phyloP scores from a whole-genome alignment of 2,888 invertebrate genomes.

The Uloborus plumipes region DNA sequence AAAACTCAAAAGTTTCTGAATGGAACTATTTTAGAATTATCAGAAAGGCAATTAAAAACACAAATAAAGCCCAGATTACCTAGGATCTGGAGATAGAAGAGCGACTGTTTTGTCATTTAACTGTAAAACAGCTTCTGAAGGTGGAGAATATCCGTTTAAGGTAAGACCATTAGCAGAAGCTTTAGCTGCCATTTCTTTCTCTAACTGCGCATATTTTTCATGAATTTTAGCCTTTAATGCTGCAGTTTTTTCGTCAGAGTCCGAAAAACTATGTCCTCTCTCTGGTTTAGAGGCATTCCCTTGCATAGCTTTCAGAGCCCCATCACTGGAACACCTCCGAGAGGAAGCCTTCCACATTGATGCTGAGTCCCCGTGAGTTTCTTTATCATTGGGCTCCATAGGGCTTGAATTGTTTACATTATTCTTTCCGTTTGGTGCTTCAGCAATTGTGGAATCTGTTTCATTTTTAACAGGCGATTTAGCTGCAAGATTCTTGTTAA shows the following conservation, averaged over 20 bases:
- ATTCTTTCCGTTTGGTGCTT: not conserved
- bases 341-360: constrained; percentile 46
- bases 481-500: not conserved
- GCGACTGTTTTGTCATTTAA: constrained; percentile 18
- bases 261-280: constrained; percentile 59
- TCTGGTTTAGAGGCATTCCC: constrained; percentile 34
- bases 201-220: constrained; percentile 63
- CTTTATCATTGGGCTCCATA: not conserved
- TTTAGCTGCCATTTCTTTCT: constrained; percentile 65
- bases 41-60: not conserved
- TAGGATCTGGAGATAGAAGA: constrained; percentile 53
- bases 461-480: no score
- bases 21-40: no score
- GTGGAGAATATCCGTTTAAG: constrained; percentile 27
- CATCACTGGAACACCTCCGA: constrained; percentile 62
- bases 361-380: not conserved
- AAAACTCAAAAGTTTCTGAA: no score
- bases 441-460: not conserved
- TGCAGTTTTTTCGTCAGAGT: constrained; percentile 62
- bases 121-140: constrained; percentile 48
- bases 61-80: constrained; percentile 19
- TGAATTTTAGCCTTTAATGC: constrained; percentile 61
- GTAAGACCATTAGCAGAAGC: constrained; percentile 37
- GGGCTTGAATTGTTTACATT: no score
- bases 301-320: constrained; percentile 54